Evolutionary conservation across 2,797 vertebrate genomes (phyloP), one percentile per base, ranked within the genome.

Genomic region (Microcaecilia unicolor): DNA sequence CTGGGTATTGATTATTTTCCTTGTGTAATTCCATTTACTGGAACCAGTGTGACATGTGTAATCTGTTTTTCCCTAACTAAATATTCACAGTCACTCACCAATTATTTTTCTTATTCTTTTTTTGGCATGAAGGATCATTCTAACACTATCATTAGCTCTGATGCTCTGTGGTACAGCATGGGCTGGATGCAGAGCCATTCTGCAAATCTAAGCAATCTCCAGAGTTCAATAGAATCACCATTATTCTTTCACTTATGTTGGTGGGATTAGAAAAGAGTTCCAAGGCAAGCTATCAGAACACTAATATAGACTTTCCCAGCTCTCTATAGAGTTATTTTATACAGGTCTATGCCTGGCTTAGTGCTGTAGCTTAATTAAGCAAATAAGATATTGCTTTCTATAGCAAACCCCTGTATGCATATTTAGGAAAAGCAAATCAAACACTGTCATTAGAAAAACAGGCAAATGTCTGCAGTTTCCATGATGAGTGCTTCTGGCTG

Each of bases 71-170:
- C 6, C 10, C 8, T 14, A 31, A 5, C 18, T 40, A 35, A 40
- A 53, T 48, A 65, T 40, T 60, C 41, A 4, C 15, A 44, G 31
- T 24, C 45, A 53, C 35, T 62, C 45, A 53, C 35, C 62, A 37
- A 62, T 62, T 53, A 42, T 60, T 53, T 37, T 31, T 48, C 33
- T 43, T 25, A 18, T 44, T 30, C 28, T 51, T 37, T n/a, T n/a
- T 24, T 48, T 47, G 38, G 34, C 37, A 44, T 42, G 61, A 38
- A 45, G 48, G 42, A 44, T 35, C 45, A 53, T 39, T 44, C 25
- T 53, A 52, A 60, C 28, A 48, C 48, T 50, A 48, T 58, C 52
- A 58, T 60, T 60, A 53, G 27, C 28, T 48, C 42, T 31, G 26
- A 29, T 44, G 2, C 8, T 26, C 20, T 34, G 26, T 29, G 22